A percentile compares a stretch with the other conserved stretches of the same genome.
phyloP scores from a whole-genome alignment of 2,888 invertebrate species.

The Rhorus exstirpatorius region DNA sequence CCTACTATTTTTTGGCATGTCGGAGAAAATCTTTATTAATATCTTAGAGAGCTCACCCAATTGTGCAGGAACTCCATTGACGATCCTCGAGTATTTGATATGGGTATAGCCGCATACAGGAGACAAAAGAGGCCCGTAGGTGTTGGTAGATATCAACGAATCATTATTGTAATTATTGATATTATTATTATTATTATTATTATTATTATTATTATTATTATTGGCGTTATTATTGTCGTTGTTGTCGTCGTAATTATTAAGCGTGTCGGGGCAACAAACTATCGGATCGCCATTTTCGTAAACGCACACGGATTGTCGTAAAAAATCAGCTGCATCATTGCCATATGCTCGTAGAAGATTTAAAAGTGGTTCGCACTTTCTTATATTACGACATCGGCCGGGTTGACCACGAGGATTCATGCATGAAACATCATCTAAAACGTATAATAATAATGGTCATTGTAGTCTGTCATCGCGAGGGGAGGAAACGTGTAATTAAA shows the following conservation, averaged over 20 bases:
- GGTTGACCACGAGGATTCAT: conserved; percentile 86
- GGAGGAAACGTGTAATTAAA: too few species aligned
- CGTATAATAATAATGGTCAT: conserved; percentile 3
- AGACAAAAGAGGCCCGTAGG: conserved; percentile 75
- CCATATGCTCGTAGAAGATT: conserved; percentile 86
- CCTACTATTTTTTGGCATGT: neutral
- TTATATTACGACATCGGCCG: conserved; percentile 88
- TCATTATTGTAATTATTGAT: conserved; percentile 42
- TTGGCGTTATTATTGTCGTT: conserved; percentile 15
- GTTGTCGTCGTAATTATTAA: neutral
- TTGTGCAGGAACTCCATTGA: conserved; percentile 90
- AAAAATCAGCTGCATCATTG: conserved; percentile 86
- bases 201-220: conserved; percentile 2
- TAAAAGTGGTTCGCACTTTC: conserved; percentile 87
- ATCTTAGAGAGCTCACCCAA: conserved; percentile 86
- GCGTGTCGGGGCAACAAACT: conserved; percentile 88
- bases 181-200: conserved; percentile 18
- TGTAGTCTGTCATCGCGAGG: too few species aligned
- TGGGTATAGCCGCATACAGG: conserved; percentile 89
- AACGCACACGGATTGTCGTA: conserved; percentile 91
- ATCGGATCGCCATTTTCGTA: conserved; percentile 89
- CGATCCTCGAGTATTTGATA: conserved; percentile 88
- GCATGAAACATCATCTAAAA: conserved; percentile 81
- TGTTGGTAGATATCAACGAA: conserved; percentile 54
- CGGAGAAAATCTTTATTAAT: conserved; percentile 4